Evolutionary conservation across 2,797 vertebrate genomes (phyloP).

Genomic region (Myotis vivesi): DNA sequence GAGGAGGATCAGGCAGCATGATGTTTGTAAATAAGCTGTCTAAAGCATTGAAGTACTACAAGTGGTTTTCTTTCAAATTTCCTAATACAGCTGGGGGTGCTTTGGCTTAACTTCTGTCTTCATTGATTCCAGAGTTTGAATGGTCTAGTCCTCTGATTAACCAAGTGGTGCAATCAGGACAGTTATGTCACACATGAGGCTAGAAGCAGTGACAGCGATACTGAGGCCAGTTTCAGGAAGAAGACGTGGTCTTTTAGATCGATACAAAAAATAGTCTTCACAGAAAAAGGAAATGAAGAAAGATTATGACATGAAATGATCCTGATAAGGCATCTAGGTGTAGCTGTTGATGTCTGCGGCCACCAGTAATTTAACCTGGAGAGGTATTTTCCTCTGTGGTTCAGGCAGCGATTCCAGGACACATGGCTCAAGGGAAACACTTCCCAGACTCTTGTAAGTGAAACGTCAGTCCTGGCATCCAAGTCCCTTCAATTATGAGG

Average conservation of each 20-base stretch:
- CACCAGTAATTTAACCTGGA: background rate
- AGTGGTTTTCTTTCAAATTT: background rate
- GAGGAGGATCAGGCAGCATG: rapidly evolving
- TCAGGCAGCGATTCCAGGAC: background rate
- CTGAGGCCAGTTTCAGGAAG: background rate
- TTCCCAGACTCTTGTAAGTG: background rate
- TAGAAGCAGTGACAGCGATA: rapidly evolving
- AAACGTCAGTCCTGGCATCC: background rate
- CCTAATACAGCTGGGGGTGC: background rate
- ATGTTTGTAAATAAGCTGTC: background rate
- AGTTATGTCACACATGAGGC: background rate
- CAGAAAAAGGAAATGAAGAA: background rate
- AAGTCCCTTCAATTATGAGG: background rate
- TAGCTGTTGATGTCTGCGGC: too few species aligned
- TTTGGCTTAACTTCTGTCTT: background rate
- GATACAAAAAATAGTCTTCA: background rate
- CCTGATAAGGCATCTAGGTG: background rate
- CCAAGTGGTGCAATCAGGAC: background rate
- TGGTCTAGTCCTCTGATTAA: background rate
- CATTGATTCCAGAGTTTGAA: background rate
- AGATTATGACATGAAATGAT: background rate
- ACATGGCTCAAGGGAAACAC: background rate
- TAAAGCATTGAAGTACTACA: rapidly evolving
- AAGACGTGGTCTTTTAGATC: background rate
- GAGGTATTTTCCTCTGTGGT: background rate